Conservation (phyloP, 2,797 vertebrate genomes). For the Sibirionetta formosa region DNA sequence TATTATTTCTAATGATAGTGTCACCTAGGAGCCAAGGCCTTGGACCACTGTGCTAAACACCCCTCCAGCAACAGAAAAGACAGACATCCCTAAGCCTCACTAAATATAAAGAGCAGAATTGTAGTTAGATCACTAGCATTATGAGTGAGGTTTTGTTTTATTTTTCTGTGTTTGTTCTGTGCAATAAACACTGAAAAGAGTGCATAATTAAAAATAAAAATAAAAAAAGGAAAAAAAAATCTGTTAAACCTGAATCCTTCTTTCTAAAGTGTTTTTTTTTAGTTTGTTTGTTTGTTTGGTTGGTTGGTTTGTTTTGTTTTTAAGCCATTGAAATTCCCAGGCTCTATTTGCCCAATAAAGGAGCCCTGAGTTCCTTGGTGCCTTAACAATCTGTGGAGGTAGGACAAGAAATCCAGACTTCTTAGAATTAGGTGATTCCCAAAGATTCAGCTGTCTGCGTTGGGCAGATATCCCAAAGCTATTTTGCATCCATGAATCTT, state of each 20-base stretch:
- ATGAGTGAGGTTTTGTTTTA: neutral
- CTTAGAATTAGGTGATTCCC: constrained; percentile 30
- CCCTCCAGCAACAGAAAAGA: neutral
- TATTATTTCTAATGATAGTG: neutral
- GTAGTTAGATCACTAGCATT: neutral
- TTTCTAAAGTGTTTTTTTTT: neutral
- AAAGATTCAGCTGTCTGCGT: constrained; percentile 9
- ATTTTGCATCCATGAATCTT: constrained; percentile 20
- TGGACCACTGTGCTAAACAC: neutral
- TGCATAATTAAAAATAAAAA: neutral
- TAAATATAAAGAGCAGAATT: neutral
- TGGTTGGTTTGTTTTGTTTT: too few relatives aligned
- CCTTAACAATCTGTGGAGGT: neutral
- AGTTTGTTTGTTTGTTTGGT: too few relatives aligned
- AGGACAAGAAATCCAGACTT: constrained; percentile 24
- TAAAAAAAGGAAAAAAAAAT: neutral
- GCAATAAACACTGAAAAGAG: neutral
- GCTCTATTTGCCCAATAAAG: neutral
- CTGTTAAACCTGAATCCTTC: neutral
- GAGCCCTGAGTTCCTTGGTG: neutral
- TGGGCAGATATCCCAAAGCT: constrained; percentile 35
- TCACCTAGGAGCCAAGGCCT: neutral
- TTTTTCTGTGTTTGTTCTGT: neutral
- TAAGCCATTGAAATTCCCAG: neutral
- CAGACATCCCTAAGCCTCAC: neutral